Conservation (phyloP, 2,888 invertebrate genomes). For the Diplolepis rosae region DNA sequence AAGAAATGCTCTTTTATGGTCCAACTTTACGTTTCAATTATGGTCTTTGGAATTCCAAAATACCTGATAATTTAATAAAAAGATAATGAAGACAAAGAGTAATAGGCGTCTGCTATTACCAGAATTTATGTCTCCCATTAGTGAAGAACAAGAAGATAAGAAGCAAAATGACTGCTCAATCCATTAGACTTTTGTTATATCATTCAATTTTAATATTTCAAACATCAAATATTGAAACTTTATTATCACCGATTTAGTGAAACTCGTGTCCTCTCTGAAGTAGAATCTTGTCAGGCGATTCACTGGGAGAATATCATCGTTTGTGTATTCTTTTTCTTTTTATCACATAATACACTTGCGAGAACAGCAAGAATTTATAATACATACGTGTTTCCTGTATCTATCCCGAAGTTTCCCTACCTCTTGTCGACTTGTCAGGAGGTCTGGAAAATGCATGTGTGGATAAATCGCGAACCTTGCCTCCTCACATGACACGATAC, state of each 20-base stretch:
- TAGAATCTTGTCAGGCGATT: neutral
- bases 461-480: slow-evolving; percentile 50
- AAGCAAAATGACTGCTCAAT: neutral
- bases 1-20: too few species aligned
- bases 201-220: neutral
- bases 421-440: slow-evolving; percentile 47
- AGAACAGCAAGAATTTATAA: slow-evolving; percentile 17
- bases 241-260: neutral
- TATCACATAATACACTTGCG: neutral
- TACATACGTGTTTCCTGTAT: slow-evolving; percentile 47
- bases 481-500: slow-evolving; percentile 48
- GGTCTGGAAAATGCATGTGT: slow-evolving; percentile 45
- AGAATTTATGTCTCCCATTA: neutral
- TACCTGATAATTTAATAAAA: neutral
- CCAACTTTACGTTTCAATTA: too few species aligned
- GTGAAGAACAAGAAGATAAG: neutral
- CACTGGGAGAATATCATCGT: neutral
- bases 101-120: neutral
- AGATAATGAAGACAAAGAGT: neutral
- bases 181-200: neutral
- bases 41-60: too few species aligned
- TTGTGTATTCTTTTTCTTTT: slow-evolving; percentile 1
- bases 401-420: slow-evolving; percentile 35
- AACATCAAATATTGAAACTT: neutral
- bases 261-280: neutral